A percentile compares a stretch with the other conserved stretches of the same genome.
Conservation (phyloP, 1,140 invertebrate species). For the Lysiphlebus fabarum region DNA sequence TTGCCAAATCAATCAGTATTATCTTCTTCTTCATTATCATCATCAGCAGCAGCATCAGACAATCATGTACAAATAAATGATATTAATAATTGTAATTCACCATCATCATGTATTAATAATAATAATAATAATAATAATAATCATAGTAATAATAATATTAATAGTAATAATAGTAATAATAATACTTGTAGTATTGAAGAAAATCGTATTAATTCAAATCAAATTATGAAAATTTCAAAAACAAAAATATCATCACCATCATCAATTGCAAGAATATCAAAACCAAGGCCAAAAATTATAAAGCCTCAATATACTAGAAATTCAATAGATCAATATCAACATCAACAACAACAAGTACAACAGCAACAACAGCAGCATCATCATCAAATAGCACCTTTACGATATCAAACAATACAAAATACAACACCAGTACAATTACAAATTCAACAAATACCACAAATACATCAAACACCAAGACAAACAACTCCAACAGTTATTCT, state of each 20-base stretch:
- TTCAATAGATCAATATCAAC: constrained; percentile 25
- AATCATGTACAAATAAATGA: constrained; percentile 47
- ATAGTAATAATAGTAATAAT: constrained; percentile 34
- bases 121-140: constrained; percentile 26
- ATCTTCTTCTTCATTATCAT: constrained; percentile 21
- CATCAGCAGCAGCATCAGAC: constrained; percentile 39
- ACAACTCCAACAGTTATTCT: constrained; percentile 62
- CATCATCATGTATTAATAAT: constrained; percentile 17
- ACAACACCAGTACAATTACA: constrained; percentile 42
- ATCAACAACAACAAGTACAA: neutral
- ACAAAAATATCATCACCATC: constrained; percentile 33
- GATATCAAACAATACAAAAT: constrained; percentile 43
- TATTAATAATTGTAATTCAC: constrained; percentile 33
- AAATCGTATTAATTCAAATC: constrained; percentile 28
- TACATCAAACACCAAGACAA: constrained; percentile 5
- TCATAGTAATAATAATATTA: constrained; percentile 31
- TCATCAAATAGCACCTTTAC: constrained; percentile 26
- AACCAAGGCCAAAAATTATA: constrained; percentile 36
- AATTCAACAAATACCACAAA: constrained; percentile 39
- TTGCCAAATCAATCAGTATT: constrained; percentile 46
- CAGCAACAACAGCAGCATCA: too few species aligned
- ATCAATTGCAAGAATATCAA: constrained; percentile 28
- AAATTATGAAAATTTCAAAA: constrained; percentile 34
- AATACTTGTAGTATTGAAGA: constrained; percentile 18
- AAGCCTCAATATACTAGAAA: constrained; percentile 42